Conservation (phyloP, 2,797 vertebrate species). For the Alauda arvensis region DNA sequence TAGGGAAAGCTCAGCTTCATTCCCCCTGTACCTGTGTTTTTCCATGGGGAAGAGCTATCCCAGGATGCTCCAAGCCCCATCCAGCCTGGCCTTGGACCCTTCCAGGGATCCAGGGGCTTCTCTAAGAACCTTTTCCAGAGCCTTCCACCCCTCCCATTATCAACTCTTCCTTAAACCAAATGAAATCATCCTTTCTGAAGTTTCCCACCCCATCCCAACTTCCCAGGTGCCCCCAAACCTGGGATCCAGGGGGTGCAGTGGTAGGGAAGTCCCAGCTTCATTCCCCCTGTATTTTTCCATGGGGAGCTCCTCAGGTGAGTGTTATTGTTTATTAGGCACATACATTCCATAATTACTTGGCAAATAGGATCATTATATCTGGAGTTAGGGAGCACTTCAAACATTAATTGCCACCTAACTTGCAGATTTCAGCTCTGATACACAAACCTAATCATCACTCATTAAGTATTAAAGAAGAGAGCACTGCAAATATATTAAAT, state of each 20-base stretch:
- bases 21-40: rapidly evolving
- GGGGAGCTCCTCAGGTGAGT: conserved; percentile 14
- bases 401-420: conserved; percentile 54
- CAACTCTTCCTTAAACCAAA: neutral
- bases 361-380: conserved; percentile 36
- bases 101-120: too few relatives aligned
- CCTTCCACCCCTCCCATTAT: neutral
- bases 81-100: neutral
- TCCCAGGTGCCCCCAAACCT: neutral
- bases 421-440: conserved; percentile 22
- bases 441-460: conserved; percentile 41
- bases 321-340: conserved; percentile 39
- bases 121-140: neutral
- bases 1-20: neutral
- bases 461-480: conserved; percentile 51
- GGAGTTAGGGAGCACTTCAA: conserved; percentile 44
- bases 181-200: too few relatives aligned
- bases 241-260: neutral
- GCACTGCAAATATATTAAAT: conserved; percentile 60
- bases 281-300: neutral
- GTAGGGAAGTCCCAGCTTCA: neutral
- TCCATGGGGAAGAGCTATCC: neutral
- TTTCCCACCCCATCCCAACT: rapidly evolving
- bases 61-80: too few relatives aligned
- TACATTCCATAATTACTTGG: conserved; percentile 20